A percentile compares a stretch with the other conserved stretches of the same genome.
Evolutionary conservation across 2,888 invertebrate species (phyloP).

Genomic region (Agrilus mali): DNA sequence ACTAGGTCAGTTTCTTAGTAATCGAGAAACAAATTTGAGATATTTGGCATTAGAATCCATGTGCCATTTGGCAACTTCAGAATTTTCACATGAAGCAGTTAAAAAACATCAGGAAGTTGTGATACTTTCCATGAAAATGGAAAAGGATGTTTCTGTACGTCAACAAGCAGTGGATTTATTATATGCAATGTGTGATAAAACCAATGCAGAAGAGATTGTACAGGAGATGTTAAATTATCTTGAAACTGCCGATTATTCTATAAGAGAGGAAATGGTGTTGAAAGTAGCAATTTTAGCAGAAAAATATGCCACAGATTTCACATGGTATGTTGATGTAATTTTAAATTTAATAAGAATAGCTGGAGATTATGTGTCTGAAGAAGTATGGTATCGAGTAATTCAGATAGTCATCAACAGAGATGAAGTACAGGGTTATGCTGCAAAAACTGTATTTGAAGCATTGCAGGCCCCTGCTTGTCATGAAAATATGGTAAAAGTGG

Average conservation of each 20-base stretch:
- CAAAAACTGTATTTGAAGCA: conserved; percentile 98
- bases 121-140: conserved; percentile 97
- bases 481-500: conserved; percentile 99
- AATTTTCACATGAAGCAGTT: conserved; percentile 98
- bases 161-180: conserved; percentile 96
- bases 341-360: conserved; percentile 97
- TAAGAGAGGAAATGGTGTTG: conserved; percentile 98
- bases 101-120: conserved; percentile 99
- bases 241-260: conserved; percentile 99
- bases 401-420: conserved; percentile 99
- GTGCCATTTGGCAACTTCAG: conserved; percentile 98
- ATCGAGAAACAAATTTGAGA: conserved; percentile 93
- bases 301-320: conserved; percentile 98
- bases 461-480: conserved; percentile 98
- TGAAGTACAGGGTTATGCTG: conserved; percentile 99
- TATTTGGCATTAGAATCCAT: conserved; percentile 97
- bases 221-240: conserved; percentile 98
- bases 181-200: conserved; percentile 99
- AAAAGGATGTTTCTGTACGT: conserved; percentile 94
- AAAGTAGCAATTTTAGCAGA: conserved; percentile 99
- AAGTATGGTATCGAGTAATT: conserved; percentile 99
- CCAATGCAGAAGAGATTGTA: conserved; percentile 98
- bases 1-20: conserved; percentile 93
- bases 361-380: conserved; percentile 98
- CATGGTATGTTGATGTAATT: conserved; percentile 96